phyloP scores from a whole-genome alignment of 2,888 invertebrate species.

The Melanostoma scalare region DNA sequence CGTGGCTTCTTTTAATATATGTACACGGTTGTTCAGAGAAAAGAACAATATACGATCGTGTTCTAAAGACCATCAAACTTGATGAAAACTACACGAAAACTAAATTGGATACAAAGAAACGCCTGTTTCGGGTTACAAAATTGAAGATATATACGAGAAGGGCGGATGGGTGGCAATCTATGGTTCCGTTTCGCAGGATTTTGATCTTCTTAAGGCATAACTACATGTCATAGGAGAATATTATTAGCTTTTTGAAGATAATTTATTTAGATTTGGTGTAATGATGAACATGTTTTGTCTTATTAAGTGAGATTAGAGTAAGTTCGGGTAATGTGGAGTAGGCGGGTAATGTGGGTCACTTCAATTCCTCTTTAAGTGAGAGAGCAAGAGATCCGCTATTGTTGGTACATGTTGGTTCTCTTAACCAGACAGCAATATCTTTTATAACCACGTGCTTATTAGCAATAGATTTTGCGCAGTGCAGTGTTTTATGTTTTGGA shows the following conservation, averaged over 20 bases:
- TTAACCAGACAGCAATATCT: too few species aligned
- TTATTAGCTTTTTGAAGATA: slow-evolving; percentile 1
- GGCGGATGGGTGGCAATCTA: neutral
- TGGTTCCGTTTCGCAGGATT: neutral
- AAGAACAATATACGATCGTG: neutral
- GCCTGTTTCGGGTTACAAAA: slow-evolving; percentile 6
- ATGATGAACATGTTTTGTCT: slow-evolving; percentile 21
- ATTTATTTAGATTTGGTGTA: slow-evolving; percentile 15
- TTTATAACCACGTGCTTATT: too few species aligned
- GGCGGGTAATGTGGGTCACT: too few species aligned
- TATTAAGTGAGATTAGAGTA: slow-evolving; percentile 21
- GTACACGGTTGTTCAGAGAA: neutral
- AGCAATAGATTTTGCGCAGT: too few species aligned
- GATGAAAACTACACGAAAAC: neutral
- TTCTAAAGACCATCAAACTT: neutral
- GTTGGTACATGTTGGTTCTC: too few species aligned
- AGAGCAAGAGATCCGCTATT: too few species aligned
- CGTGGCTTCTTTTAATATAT: slow-evolving; percentile 10
- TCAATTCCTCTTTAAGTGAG: too few species aligned
- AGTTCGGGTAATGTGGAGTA: slow-evolving; percentile 38
- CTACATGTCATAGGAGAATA: neutral
- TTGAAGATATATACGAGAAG: neutral
- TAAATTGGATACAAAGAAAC: neutral
- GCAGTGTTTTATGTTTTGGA: too few species aligned
- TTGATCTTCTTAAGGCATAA: slow-evolving; percentile 2